phyloP scores from a whole-genome alignment of 2,888 invertebrate species.

The Lepidocyrtinus sp. region DNA sequence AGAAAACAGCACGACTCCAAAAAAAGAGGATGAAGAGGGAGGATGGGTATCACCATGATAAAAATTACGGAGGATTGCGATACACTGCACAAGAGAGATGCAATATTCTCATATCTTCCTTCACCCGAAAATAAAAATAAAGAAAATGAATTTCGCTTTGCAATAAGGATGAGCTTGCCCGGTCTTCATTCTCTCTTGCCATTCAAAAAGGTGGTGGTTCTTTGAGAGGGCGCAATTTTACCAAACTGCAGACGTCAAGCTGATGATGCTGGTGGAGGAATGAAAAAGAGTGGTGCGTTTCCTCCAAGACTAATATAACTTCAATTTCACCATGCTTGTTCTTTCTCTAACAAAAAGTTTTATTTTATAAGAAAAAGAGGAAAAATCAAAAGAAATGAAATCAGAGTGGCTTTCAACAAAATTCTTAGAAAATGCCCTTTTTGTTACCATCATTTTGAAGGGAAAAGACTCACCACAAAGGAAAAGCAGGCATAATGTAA shows the following conservation, averaged over 20 bases:
- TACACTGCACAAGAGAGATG: background rate
- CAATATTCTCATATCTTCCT: background rate
- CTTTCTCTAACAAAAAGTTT: too few relatives aligned
- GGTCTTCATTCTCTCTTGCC: background rate
- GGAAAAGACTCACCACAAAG: too few relatives aligned
- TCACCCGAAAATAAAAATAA: conserved; percentile 24
- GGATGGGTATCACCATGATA: conserved; percentile 4
- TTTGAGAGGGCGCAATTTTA: background rate
- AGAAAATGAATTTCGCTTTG: too few relatives aligned
- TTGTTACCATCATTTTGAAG: too few relatives aligned
- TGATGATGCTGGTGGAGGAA: background rate
- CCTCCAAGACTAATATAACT: too few relatives aligned
- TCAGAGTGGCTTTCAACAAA: too few relatives aligned
- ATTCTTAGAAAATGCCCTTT: too few relatives aligned
- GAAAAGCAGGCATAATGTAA: too few relatives aligned
- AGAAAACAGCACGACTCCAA: conserved; percentile 27
- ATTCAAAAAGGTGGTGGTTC: background rate
- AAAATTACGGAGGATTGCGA: background rate
- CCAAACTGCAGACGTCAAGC: background rate
- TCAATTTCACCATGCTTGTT: too few relatives aligned
- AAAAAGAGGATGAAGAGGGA: background rate
- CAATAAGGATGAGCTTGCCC: background rate
- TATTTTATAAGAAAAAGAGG: too few relatives aligned
- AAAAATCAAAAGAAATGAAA: too few relatives aligned
- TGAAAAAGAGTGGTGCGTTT: background rate